phyloP scores from a whole-genome alignment of 2,113 vertebrate genomes.

The Anguilla rostrata region DNA sequence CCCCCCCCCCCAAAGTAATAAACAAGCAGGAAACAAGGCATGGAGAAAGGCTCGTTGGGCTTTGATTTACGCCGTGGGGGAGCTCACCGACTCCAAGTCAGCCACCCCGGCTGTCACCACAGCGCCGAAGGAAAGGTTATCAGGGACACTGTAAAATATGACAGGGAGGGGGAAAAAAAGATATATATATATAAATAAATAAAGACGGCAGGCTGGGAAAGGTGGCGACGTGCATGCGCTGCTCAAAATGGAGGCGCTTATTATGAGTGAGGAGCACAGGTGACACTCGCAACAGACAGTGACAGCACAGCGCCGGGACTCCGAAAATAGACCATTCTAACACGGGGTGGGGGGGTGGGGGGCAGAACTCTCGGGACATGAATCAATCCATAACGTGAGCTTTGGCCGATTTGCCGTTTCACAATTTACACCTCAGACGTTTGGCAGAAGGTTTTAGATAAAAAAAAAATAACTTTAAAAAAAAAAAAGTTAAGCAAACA shows the following conservation, averaged over 20 bases:
- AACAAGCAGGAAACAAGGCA: neutral
- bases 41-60: neutral
- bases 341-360: neutral
- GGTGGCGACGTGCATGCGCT: neutral
- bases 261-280: neutral
- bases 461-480: too few species aligned
- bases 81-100: conserved; percentile 5
- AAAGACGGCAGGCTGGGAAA: neutral
- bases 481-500: too few species aligned
- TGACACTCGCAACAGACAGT: neutral
- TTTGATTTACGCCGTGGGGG: conserved; percentile 30
- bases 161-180: neutral
- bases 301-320: neutral
- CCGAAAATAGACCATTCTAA: neutral
- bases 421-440: too few species aligned
- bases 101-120: neutral
- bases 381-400: too few species aligned
- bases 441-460: too few species aligned
- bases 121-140: conserved; percentile 31
- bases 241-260: neutral
- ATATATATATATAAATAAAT: neutral
- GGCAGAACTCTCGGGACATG: too few species aligned
- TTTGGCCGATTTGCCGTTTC: too few species aligned
- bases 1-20: conserved; percentile 16
- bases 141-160: conserved; percentile 22